A percentile compares a stretch with the other conserved stretches of the same genome.
phyloP scores from a whole-genome alignment of 2,113 vertebrate species.

The Tetrax tetrax region DNA sequence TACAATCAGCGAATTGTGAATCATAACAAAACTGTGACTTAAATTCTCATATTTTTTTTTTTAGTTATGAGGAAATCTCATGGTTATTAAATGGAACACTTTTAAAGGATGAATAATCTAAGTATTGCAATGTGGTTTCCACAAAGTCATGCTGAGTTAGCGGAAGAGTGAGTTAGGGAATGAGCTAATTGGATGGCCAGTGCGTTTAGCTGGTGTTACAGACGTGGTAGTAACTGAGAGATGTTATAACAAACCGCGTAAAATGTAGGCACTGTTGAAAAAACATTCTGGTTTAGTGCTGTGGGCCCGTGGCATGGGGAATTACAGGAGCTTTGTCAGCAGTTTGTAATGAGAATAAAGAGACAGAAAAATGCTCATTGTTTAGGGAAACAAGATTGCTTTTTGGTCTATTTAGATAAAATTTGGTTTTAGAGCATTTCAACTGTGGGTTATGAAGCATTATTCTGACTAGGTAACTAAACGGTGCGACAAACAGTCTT shows the following conservation, averaged over 20 bases:
- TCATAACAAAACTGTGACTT: background rate
- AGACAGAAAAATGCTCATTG: background rate
- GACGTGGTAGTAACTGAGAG: background rate
- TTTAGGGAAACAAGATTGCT: background rate
- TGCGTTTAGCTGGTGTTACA: background rate
- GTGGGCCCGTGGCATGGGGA: background rate
- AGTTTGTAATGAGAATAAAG: background rate
- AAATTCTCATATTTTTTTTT: background rate
- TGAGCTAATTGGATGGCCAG: background rate
- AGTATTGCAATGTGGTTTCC: background rate
- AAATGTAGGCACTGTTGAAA: slow-evolving; percentile 31
- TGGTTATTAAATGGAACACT: background rate
- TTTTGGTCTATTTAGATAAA: background rate
- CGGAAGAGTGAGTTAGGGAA: background rate
- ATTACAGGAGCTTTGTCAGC: slow-evolving; percentile 2
- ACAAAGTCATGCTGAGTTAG: background rate
- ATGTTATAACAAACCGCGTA: background rate
- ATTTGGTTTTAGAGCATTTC: background rate
- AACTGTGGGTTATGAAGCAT: background rate
- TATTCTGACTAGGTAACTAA: background rate
- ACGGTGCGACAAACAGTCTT: background rate
- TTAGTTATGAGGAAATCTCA: background rate
- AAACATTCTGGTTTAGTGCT: slow-evolving; percentile 7
- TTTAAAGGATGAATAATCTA: background rate
- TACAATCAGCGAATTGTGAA: background rate